phyloP scores from a whole-genome alignment of 1,140 invertebrate species.

The Drosophila oshimai region DNA sequence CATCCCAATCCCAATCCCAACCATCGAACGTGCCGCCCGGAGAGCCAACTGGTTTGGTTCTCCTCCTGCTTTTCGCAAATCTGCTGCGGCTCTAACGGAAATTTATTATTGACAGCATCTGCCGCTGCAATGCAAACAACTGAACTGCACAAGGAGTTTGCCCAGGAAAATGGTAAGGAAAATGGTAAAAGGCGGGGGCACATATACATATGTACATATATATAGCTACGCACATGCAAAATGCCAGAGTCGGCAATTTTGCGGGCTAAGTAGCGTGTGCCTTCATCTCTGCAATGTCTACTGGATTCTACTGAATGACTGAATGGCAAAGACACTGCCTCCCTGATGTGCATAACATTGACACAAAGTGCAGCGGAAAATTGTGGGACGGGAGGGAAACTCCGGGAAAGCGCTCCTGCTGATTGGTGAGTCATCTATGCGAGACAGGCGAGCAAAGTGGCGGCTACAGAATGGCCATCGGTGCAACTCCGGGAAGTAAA shows the following conservation, averaged over 20 bases:
- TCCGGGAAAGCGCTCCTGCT: background rate
- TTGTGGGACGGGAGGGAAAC: background rate
- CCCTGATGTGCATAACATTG: constrained; percentile 75
- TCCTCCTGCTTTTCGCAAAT: constrained; percentile 63
- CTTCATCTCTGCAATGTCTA: background rate
- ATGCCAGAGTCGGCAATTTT: constrained; percentile 67
- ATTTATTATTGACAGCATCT: constrained; percentile 82
- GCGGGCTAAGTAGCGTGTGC: constrained; percentile 66
- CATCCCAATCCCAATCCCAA: too few relatives aligned
- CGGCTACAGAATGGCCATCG: background rate
- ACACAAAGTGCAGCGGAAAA: constrained; percentile 60
- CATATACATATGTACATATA: constrained; percentile 1
- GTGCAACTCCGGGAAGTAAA: too few relatives aligned
- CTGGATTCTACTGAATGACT: constrained; percentile 12
- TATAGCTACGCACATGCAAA: constrained; percentile 39
- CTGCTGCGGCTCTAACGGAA: constrained; percentile 80
- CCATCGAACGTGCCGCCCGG: constrained; percentile 45
- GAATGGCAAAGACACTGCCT: constrained; percentile 47
- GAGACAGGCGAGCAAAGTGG: constrained; percentile 11
- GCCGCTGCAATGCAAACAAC: constrained; percentile 78
- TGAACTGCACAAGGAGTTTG: constrained; percentile 42
- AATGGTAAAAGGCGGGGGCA: background rate
- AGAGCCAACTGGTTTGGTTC: constrained; percentile 38
- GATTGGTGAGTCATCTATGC: constrained; percentile 4
- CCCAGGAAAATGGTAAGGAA: constrained; percentile 23